phyloP scores from a whole-genome alignment of 2,888 invertebrate species.

The Nemapogon koenigi region DNA sequence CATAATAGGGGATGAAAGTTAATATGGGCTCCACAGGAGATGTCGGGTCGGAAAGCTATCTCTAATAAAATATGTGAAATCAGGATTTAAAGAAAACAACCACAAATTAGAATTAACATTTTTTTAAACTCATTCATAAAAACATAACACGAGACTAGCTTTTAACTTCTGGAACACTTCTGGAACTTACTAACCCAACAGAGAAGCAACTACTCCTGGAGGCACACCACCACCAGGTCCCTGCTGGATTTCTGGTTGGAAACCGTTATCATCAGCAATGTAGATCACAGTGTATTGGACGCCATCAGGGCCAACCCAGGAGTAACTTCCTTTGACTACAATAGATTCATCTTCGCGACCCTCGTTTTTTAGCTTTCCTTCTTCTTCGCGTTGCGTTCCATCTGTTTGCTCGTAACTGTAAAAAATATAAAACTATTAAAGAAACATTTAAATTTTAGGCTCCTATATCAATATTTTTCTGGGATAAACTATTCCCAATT shows the following conservation, averaged over 20 bases:
- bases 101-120: no score
- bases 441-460: no score
- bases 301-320: conserved; percentile 64
- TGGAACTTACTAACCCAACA: conserved; percentile 31
- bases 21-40: no score
- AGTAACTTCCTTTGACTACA: conserved; percentile 61
- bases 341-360: conserved; percentile 64
- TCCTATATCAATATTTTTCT: no score
- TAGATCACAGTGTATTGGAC: conserved; percentile 66
- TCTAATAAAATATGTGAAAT: no score
- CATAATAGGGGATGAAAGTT: no score
- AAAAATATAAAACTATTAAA: conserved; percentile 8
- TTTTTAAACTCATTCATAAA: no score
- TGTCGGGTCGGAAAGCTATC: no score
- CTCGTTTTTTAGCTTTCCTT: conserved; percentile 61
- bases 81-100: no score
- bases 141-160: no score
- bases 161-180: no score
- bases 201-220: conserved; percentile 38
- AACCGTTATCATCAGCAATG: conserved; percentile 60
- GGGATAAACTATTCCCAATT: no score
- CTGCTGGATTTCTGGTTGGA: conserved; percentile 51
- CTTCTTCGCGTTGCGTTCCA: conserved; percentile 62
- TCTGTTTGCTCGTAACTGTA: conserved; percentile 63
- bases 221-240: conserved; percentile 43